A percentile compares a stretch with the other conserved stretches of the same genome.
Evolutionary conservation across 1,140 invertebrate genomes (phyloP).

Genomic region (Brachionus asplanchnoidis): DNA sequence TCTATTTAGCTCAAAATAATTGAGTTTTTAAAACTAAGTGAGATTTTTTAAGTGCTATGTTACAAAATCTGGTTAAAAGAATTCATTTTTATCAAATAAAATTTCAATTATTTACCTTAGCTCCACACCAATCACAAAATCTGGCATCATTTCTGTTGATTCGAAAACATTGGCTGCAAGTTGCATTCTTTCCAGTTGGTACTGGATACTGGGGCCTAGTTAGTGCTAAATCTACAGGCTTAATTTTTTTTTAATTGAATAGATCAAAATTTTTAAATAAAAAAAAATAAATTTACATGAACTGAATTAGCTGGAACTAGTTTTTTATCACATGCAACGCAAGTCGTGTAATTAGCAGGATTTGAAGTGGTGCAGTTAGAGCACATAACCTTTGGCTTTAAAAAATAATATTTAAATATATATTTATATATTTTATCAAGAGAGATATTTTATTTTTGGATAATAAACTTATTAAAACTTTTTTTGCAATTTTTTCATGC

Average conservation of each 20-base stretch:
- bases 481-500: too few relatives aligned
- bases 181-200: slow-evolving; percentile 44
- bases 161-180: slow-evolving; percentile 50
- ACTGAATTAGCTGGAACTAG: slow-evolving; percentile 43
- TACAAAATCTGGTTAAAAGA: neutral
- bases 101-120: slow-evolving; percentile 46
- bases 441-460: too few relatives aligned
- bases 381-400: slow-evolving; percentile 47
- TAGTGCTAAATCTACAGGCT: slow-evolving; percentile 24
- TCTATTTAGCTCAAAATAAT: too few relatives aligned
- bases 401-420: neutral
- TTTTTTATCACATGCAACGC: slow-evolving; percentile 48
- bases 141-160: slow-evolving; percentile 51
- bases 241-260: neutral
- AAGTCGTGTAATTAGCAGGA: slow-evolving; percentile 47
- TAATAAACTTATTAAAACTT: too few relatives aligned
- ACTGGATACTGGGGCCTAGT: neutral
- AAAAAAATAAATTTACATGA: neutral
- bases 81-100: neutral
- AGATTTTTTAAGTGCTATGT: too few relatives aligned
- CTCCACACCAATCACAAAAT: slow-evolving; percentile 55
- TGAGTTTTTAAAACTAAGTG: too few relatives aligned
- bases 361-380: slow-evolving; percentile 49
- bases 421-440: too few relatives aligned
- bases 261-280: neutral